Evolutionary conservation across 2,113 vertebrate species (phyloP).

Genomic region (Ginglymostoma cirratum): DNA sequence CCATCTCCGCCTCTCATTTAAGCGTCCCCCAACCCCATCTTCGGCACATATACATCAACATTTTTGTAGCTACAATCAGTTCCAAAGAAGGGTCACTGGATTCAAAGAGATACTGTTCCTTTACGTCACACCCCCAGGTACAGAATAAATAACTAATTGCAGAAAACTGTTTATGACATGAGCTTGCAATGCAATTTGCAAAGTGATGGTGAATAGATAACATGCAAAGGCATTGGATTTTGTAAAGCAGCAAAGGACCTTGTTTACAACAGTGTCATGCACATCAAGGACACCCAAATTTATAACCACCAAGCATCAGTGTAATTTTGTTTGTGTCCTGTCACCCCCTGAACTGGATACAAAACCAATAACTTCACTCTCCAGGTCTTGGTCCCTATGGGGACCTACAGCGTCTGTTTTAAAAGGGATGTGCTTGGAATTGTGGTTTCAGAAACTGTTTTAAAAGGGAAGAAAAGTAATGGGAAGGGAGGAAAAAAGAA

Average conservation of each 20-base stretch:
- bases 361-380: constrained; percentile 27
- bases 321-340: constrained; percentile 15
- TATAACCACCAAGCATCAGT: neutral
- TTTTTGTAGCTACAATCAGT: no score
- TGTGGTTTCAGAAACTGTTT: constrained; percentile 1
- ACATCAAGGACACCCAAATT: constrained; percentile 12
- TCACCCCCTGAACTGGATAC: neutral
- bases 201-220: neutral
- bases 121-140: no score
- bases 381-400: constrained; percentile 1
- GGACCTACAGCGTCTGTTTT: neutral
- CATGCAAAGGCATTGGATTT: neutral
- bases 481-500: neutral
- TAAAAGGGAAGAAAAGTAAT: constrained; percentile 11
- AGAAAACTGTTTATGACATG: neutral
- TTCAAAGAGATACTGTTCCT: no score
- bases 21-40: no score
- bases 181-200: neutral
- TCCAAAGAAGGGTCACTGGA: no score
- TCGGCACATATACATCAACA: no score
- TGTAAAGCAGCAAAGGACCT: neutral
- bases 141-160: neutral
- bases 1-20: no score
- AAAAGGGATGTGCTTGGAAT: neutral
- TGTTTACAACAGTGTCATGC: constrained; percentile 5